Conservation (phyloP, 2,888 invertebrate species). For the Lamproptera curius region DNA sequence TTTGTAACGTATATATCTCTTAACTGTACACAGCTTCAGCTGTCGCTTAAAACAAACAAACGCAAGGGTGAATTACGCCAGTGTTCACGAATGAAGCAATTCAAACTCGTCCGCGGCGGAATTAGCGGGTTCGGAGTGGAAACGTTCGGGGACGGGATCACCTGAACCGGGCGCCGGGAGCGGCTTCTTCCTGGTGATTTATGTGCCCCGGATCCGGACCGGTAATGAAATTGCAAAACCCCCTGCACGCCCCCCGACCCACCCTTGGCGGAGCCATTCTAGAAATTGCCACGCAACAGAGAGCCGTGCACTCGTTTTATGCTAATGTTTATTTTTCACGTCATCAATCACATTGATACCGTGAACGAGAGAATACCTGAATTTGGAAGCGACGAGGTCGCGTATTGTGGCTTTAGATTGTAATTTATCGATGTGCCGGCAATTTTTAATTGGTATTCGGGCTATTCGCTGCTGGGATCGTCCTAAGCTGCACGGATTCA, state of each 20-base stretch:
- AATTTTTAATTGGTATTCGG: constrained; percentile 58
- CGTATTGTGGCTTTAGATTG: constrained; percentile 40
- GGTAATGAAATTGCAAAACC: constrained; percentile 79
- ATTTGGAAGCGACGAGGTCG: background rate
- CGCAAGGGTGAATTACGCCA: no score
- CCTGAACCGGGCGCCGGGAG: constrained; percentile 75
- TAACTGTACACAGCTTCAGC: no score
- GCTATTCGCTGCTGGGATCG: constrained; percentile 26
- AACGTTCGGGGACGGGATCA: constrained; percentile 71
- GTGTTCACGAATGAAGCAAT: constrained; percentile 49
- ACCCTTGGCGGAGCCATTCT: constrained; percentile 62
- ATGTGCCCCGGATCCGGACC: constrained; percentile 76
- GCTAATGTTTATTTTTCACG: constrained; percentile 54
- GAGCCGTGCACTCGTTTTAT: constrained; percentile 59
- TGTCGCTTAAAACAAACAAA: constrained; percentile 27
- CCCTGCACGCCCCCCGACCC: constrained; percentile 49
- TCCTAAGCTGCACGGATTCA: constrained; percentile 26
- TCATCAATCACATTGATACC: constrained; percentile 44
- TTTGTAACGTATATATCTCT: no score
- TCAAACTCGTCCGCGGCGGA: constrained; percentile 56
- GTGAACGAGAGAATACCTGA: background rate
- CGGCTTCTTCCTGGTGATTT: constrained; percentile 78
- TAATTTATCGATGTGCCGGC: constrained; percentile 38
- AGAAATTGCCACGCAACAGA: constrained; percentile 76
- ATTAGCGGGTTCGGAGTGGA: constrained; percentile 67